These are phyloP conservation scores for Poeciliopsis presidionis DNA, from an alignment of 2,797 vertebrate species.

Conservation along the genomic window DNA sequence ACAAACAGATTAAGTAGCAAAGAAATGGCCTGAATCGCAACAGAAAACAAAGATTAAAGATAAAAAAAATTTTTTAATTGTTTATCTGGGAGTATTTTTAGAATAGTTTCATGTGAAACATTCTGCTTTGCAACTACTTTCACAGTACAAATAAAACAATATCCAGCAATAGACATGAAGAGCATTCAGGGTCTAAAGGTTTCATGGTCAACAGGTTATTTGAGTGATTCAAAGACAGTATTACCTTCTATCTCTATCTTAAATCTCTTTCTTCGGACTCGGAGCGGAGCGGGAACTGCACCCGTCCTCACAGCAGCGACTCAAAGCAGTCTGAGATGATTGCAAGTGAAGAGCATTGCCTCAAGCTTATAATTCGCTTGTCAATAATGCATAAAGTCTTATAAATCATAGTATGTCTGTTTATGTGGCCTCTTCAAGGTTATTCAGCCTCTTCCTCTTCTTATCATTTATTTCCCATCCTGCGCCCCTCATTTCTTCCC, in stretches of 20 bases:
- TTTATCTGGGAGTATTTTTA: background rate
- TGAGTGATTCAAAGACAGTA: constrained; percentile 39
- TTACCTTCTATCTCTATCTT: constrained; percentile 35
- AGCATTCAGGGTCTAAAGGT: constrained; percentile 19
- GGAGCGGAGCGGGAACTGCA: constrained; percentile 39
- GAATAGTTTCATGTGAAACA: background rate
- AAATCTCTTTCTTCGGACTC: constrained; percentile 34
- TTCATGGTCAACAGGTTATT: constrained; percentile 19
- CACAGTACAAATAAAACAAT: background rate
- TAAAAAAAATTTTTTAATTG: background rate
- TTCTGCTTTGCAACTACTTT: background rate
- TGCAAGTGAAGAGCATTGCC: constrained; percentile 47
- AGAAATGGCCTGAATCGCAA: background rate
- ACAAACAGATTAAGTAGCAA: constrained; percentile 27
- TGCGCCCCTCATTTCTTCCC: constrained; percentile 41
- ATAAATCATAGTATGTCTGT: constrained; percentile 61
- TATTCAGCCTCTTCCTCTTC: constrained; percentile 25
- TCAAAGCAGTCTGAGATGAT: constrained; percentile 60
- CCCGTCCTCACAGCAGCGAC: constrained; percentile 42
- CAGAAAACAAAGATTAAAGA: background rate
- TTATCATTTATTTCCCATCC: constrained; percentile 41
- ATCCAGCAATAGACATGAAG: background rate
- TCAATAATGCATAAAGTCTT: constrained; percentile 73
- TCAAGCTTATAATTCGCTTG: constrained; percentile 56
- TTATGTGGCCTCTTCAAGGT: constrained; percentile 60